These are phyloP conservation scores for Puma concolor DNA, from an alignment of 2,113 vertebrate species.

Conservation along the genomic window DNA sequence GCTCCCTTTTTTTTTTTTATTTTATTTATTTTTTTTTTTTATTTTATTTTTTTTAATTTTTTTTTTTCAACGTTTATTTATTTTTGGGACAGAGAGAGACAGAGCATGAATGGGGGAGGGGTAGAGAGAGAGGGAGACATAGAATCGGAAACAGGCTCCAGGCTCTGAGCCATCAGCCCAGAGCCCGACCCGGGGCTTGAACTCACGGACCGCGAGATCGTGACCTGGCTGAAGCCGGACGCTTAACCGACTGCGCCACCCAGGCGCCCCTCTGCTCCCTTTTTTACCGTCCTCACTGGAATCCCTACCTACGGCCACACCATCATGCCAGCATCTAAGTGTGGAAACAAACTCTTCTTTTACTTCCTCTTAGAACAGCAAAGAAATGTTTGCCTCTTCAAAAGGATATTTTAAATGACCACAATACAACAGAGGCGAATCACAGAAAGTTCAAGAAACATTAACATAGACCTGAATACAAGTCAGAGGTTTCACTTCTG, in stretches of 20 bases:
- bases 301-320: neutral
- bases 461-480: neutral
- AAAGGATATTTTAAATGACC: neutral
- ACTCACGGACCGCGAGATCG: no score
- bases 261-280: neutral
- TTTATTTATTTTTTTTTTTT: no score
- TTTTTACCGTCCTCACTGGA: neutral
- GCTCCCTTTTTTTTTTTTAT: neutral
- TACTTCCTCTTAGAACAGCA: neutral
- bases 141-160: no score
- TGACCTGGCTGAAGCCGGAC: no score
- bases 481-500: neutral
- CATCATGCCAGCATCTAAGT: neutral
- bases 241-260: no score
- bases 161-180: no score
- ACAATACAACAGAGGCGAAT: neutral
- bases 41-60: no score
- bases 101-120: no score
- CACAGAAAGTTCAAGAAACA: neutral
- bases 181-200: no score
- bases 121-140: no score
- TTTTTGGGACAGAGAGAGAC: no score
- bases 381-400: neutral
- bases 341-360: neutral
- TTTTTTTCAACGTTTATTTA: no score